Base-by-base conservation (phyloP, 2,797 vertebrate species). In the Scolopax bukidnonensis region DNA sequence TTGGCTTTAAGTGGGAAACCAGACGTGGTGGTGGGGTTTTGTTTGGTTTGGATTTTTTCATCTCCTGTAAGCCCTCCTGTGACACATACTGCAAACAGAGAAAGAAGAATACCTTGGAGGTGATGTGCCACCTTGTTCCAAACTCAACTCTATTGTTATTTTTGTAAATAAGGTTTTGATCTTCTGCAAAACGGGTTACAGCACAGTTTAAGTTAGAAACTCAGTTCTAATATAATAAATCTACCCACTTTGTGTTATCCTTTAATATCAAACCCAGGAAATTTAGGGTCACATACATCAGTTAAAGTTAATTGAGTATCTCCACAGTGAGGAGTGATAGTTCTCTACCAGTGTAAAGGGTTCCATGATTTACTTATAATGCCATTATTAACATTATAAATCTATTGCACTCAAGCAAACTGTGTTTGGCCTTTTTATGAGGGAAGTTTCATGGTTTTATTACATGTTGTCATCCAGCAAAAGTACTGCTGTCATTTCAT, bases 351-450 rank as follows among this genome's bases (percentile, higher is more conserved):
- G 18, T 43, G 27, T 30, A 50, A 38, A 92, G 43, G 27, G 15
- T 90, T 89, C 87, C 18, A 48, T 87, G 57, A 91, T 87, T 92
- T 65, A 75, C 33, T 77, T 77, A 18, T 4, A 68, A 27, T 67
- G 80, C 4, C 47, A 48, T 71, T 90, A 61, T 91, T 96, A 82
- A 73, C 27, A 9, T 59, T 84, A 74, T 69, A 64, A 68, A 86
- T 91, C 38, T 94, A 12, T 81, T 32, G 30, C 45, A 77, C 69
- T 89, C 81, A 87, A 83, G 71, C 57, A 50, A 90, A 65, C 47
- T 69, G 23, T 41, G 21, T 86, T 92, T 87, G 60, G 38, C 64
- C 67, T 83, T 95, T 94, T 77, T 80, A 32, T 60, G 70, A 75
- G 43, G 80, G 15, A 59, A 70, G 6, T 23, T 78, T 61, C 8